phyloP scores from a whole-genome alignment of 1,140 invertebrate species.

The Prorops nasuta region DNA sequence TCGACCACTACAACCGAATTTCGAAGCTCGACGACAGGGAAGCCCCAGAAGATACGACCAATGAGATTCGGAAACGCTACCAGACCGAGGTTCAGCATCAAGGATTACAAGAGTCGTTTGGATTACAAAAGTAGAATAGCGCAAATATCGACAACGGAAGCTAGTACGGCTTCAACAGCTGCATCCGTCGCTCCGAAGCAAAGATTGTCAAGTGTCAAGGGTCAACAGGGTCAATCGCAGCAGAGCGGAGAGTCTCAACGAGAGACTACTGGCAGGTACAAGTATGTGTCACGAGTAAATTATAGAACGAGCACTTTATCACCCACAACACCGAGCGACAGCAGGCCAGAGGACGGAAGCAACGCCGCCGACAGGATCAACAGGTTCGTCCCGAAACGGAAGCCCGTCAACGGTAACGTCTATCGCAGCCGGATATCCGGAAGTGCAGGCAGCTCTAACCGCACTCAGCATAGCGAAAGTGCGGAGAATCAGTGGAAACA shows the following conservation, averaged over 20 bases:
- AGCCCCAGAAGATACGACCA: slow-evolving; percentile 40
- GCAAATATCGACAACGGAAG: slow-evolving; percentile 21
- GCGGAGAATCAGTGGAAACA: slow-evolving; percentile 9
- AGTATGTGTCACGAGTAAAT: slow-evolving; percentile 39
- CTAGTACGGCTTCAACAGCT: background rate
- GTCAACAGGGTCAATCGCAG: slow-evolving; percentile 19
- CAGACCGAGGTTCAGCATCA: slow-evolving; percentile 49
- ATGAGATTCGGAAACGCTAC: slow-evolving; percentile 44
- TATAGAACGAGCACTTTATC: slow-evolving; percentile 39
- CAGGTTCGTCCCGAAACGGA: slow-evolving; percentile 44
- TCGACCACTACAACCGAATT: slow-evolving; percentile 6
- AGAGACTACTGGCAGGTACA: slow-evolving; percentile 42
- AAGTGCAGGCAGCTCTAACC: slow-evolving; percentile 6
- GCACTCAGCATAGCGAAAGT: slow-evolving; percentile 1
- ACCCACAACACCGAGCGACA: slow-evolving; percentile 6
- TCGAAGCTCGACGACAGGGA: slow-evolving; percentile 15
- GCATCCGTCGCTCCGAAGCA: slow-evolving; percentile 9
- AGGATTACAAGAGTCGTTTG: slow-evolving; percentile 55
- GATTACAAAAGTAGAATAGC: slow-evolving; percentile 45
- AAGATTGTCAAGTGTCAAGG: slow-evolving; percentile 18
- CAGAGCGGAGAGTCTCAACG: background rate
- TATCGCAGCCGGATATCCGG: slow-evolving; percentile 40
- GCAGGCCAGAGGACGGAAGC: background rate
- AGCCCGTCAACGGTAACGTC: slow-evolving; percentile 30
- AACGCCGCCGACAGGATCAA: slow-evolving; percentile 36